phyloP scores from a whole-genome alignment of 2,113 vertebrate genomes.

The Lophura nycthemera region DNA sequence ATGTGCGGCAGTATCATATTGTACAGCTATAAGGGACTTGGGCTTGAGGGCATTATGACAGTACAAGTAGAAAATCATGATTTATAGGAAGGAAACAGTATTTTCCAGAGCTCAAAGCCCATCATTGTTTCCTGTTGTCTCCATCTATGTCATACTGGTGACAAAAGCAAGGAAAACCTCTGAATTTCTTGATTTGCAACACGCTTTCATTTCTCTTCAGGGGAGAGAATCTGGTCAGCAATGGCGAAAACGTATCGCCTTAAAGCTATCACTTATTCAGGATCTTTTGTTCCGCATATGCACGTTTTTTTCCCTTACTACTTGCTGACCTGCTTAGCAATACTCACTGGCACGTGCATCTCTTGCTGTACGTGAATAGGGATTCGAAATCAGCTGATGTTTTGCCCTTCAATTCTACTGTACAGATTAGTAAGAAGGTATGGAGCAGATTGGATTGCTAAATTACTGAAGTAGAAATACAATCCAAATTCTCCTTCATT shows the following conservation, averaged over 20 bases:
- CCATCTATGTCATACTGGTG: not conserved
- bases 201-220: not conserved
- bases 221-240: not conserved
- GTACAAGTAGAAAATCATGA: not conserved
- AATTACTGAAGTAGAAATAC: not conserved
- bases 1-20: not conserved
- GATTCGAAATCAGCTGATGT: not conserved
- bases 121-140: not conserved
- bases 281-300: not conserved
- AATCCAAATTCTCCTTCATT: not conserved
- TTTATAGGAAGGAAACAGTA: not conserved
- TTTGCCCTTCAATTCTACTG: not conserved
- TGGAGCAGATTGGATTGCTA: not conserved
- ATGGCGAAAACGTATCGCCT: not conserved
- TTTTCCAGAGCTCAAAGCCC: not conserved
- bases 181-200: not conserved
- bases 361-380: not conserved
- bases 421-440: not conserved
- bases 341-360: fast-evolving
- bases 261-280: not conserved
- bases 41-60: not conserved
- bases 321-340: not conserved
- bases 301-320: fast-evolving
- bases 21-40: not conserved
- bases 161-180: not conserved